Base-by-base conservation (phyloP, 2,888 invertebrate genomes). In the Drosophila seclusa region DNA sequence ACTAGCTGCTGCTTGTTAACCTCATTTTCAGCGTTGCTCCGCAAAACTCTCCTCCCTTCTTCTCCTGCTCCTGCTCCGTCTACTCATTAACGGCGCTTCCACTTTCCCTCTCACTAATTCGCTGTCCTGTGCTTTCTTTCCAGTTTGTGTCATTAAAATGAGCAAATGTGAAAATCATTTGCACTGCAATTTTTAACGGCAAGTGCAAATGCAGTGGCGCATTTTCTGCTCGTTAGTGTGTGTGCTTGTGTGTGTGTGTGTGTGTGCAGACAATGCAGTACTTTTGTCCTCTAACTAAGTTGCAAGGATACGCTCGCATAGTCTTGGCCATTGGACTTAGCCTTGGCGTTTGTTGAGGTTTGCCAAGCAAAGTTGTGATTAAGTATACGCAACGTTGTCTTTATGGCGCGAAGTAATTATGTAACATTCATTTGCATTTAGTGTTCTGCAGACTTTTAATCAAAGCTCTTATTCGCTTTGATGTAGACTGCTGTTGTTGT, bases 391-490 rank as follows among this genome's bases (percentile, higher is more conserved):
- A 77, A 57, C 59, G 74, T 82, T 62, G 65, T 53, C 52, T 67
- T 52, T 49, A 8, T 16, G 24, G 45, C 45, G 45, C 4, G 32
- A 40, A 40, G 58, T 76, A 79, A 89, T 87, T 85, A 87, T 80
- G 82, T 71, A 84, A 89, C 73, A 82, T 76, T 76, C 79, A 86
- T 89, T 87, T 87, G 72, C 84, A 87, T 90, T 82, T 70, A 55
- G 60, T 45, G 53, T 62, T 42, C 27, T 58, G 48, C 31, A 49
- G 69, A 62, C 65, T 67, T 86, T 80, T 84, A 90, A 85, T 85
- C 85, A 76, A 71, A 66, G 60, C 69, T 79, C 2, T 40, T 32
- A 8, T 42, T 32, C 13, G 34, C 18, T 68, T n/a, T 48, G 67
- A 34, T 32, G 60, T 34, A 48, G 63, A 49, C 42, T 45, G 38